A percentile compares a stretch with the other conserved stretches of the same genome.
Evolutionary conservation across 2,888 invertebrate species (phyloP).

Genomic region (Lissocephala sabroskyi): DNA sequence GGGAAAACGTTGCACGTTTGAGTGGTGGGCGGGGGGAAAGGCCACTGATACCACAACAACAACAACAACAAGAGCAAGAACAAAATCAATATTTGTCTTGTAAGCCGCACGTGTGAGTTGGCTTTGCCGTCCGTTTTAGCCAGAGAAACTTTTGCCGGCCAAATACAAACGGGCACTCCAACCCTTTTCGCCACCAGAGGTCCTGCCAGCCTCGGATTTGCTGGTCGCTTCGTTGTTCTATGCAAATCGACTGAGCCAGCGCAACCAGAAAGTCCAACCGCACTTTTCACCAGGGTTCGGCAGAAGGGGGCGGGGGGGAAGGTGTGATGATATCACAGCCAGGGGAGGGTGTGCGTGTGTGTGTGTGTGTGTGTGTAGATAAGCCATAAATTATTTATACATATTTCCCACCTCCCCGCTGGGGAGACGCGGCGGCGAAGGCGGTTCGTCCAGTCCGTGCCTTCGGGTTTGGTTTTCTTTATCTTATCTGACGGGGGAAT

Average conservation of each 20-base stretch:
- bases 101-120: constrained; percentile 51
- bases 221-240: constrained; percentile 8
- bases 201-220: no score
- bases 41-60: constrained; percentile 6
- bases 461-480: constrained; percentile 12
- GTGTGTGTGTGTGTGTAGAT: no score
- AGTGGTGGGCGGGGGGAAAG: constrained; percentile 3
- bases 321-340: constrained; percentile 40
- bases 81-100: constrained; percentile 59
- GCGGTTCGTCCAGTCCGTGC: background rate
- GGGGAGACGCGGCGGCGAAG: background rate
- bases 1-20: constrained; percentile 3
- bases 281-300: constrained; percentile 23
- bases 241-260: constrained; percentile 45
- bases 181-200: no score
- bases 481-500: constrained; percentile 42
- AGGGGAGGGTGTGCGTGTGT: no score
- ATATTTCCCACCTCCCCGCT: constrained; percentile 17
- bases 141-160: no score
- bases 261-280: background rate
- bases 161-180: no score
- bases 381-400: constrained; percentile 55
- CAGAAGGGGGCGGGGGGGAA: constrained; percentile 15
- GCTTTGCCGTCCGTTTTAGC: constrained; percentile 5
- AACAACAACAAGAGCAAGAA: constrained; percentile 24